These are phyloP conservation scores for Antrozous pallidus DNA, from an alignment of 2,797 vertebrate species.

Conservation along the genomic window DNA sequence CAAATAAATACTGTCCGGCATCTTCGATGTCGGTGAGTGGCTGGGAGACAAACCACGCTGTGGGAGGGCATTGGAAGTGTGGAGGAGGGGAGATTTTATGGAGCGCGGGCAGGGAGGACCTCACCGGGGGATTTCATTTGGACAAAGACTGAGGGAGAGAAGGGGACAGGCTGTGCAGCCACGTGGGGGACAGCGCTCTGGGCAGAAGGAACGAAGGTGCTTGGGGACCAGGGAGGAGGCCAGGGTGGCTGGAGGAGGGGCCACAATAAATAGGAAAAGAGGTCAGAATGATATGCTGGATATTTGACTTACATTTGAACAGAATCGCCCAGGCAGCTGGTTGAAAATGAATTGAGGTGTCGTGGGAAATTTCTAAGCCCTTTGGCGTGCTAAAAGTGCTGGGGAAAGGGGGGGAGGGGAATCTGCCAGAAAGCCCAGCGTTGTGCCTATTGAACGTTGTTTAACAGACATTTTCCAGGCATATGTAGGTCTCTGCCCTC, in stretches of 20 bases:
- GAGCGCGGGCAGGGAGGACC: too few species aligned
- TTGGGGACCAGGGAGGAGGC: not conserved
- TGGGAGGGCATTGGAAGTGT: accelerated
- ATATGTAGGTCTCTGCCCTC: not conserved
- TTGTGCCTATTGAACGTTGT: not conserved
- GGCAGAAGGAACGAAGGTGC: not conserved
- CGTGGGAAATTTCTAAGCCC: not conserved
- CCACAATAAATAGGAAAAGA: not conserved
- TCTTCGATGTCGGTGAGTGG: not conserved
- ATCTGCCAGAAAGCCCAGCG: not conserved
- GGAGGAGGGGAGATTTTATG: accelerated
- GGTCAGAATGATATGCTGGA: not conserved
- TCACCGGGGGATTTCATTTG: not conserved
- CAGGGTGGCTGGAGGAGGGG: too few species aligned
- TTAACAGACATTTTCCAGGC: not conserved
- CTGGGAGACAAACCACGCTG: not conserved
- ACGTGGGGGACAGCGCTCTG: accelerated
- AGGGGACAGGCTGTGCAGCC: not conserved
- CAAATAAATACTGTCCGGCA: not conserved
- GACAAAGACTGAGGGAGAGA: not conserved
- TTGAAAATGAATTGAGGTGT: not conserved
- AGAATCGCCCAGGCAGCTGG: not conserved
- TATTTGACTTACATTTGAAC: not conserved
- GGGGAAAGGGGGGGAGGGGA: too few species aligned
- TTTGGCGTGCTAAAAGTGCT: not conserved